Percentiles rank a stretch among this genome's conserved stretches.
phyloP scores from a whole-genome alignment of 2,113 vertebrate genomes.

The Calidris pugnax region DNA sequence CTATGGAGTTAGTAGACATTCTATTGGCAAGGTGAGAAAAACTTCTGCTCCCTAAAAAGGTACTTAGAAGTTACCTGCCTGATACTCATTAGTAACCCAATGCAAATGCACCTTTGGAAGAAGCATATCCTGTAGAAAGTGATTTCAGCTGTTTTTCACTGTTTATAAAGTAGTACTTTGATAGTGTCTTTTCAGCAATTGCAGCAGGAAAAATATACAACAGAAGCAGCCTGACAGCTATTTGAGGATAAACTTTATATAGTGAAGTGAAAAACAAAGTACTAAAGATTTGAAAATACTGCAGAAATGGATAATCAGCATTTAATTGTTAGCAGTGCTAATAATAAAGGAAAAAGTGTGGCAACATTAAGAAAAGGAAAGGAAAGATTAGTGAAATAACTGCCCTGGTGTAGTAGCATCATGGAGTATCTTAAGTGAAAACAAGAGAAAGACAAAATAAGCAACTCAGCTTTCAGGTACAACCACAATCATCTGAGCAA shows the following conservation, averaged over 20 bases:
- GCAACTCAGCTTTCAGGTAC: not conserved
- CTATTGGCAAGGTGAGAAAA: not conserved
- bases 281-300: not conserved
- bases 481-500: not conserved
- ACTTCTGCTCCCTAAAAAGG: not conserved
- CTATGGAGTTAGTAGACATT: conserved; percentile 54
- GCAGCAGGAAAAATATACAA: not conserved
- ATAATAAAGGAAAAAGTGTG: not conserved
- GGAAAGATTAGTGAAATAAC: not conserved
- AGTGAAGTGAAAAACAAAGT: not conserved
- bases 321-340: not conserved
- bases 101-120: not conserved
- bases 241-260: not conserved
- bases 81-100: not conserved
- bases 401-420: not conserved
- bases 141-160: not conserved
- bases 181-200: not conserved
- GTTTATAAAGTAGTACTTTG: not conserved
- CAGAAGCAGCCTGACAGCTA: not conserved
- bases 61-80: not conserved
- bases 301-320: not conserved
- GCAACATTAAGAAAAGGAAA: not conserved
- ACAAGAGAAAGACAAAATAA: not conserved
- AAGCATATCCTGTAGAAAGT: not conserved
- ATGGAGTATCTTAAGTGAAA: not conserved